Conservation (phyloP, 30 jellyfish, hydroid and myxozoan genomes). For the Cassiopea xamachana region DNA sequence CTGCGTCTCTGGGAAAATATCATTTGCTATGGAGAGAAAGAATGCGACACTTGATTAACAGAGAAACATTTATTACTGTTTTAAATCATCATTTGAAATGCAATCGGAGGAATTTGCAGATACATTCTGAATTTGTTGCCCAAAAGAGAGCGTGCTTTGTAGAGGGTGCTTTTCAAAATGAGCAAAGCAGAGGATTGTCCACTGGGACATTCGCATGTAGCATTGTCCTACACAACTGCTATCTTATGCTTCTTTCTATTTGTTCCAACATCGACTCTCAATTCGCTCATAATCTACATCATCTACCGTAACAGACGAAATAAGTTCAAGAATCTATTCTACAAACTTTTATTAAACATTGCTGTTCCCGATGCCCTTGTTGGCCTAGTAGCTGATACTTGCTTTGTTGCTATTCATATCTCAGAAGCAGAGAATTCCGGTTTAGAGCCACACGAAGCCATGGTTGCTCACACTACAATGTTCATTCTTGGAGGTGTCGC, state of each 20-base stretch:
- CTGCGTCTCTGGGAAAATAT: too few species aligned
- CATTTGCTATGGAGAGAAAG: too few species aligned
- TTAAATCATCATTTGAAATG: not conserved
- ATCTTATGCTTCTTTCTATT: slow-evolving; percentile 30
- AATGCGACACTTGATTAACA: too few species aligned
- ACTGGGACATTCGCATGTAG: slow-evolving; percentile 4
- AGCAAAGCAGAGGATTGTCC: slow-evolving; percentile 33
- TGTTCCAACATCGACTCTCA: slow-evolving; percentile 30
- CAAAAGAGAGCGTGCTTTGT: not conserved
- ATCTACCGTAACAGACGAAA: slow-evolving; percentile 36
- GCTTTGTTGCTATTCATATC: slow-evolving; percentile 37
- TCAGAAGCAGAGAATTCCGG: slow-evolving; percentile 38
- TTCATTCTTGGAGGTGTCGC: slow-evolving; percentile 70
- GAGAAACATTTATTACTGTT: too few species aligned
- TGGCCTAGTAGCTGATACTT: slow-evolving; percentile 63
- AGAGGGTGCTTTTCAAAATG: not conserved
- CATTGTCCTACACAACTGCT: slow-evolving; percentile 36
- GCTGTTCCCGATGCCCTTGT: slow-evolving; percentile 59
- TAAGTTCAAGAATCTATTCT: slow-evolving; percentile 43
- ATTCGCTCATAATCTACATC: slow-evolving; percentile 38
- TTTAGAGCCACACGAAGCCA: slow-evolving; percentile 19
- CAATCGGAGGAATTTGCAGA: not conserved
- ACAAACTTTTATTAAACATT: slow-evolving; percentile 54
- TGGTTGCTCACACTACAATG: slow-evolving; percentile 37
- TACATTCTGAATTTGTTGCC: not conserved